Evolutionary conservation across 2,797 vertebrate species (phyloP).

Genomic region (Phrynocephalus vlangalii): DNA sequence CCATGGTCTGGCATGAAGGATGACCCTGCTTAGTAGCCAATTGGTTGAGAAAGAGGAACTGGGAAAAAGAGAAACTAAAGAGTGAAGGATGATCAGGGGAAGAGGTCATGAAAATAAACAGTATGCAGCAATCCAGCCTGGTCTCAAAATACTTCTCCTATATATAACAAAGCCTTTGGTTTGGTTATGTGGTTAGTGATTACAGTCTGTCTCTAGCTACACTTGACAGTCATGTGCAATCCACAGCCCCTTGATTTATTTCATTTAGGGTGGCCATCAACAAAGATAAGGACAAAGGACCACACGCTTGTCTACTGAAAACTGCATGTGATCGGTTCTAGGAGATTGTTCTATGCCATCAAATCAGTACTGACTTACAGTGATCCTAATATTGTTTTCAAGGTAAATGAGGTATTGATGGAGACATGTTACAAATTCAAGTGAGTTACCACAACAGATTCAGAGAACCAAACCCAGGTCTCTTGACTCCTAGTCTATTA

Average conservation of each 20-base stretch:
- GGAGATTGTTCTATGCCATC: background rate
- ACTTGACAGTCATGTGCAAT: constrained; percentile 2
- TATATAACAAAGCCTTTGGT: constrained; percentile 3
- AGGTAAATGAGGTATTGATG: too few relatives aligned
- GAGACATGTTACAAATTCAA: too few relatives aligned
- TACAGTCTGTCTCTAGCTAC: background rate
- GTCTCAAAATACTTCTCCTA: background rate
- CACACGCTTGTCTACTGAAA: too few relatives aligned
- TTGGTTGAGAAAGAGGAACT: background rate
- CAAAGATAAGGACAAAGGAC: background rate
- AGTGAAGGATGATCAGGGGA: background rate
- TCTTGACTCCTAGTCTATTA: too few relatives aligned
- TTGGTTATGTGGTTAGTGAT: background rate
- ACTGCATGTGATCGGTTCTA: background rate
- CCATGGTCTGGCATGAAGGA: background rate
- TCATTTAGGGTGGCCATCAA: background rate
- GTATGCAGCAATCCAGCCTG: background rate
- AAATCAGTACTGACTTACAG: too few relatives aligned
- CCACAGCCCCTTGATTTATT: background rate
- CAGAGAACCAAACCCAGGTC: too few relatives aligned
- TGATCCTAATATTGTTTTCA: too few relatives aligned
- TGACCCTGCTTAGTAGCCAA: background rate
- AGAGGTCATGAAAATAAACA: background rate
- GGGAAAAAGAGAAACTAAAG: background rate
- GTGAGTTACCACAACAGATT: too few relatives aligned